phyloP scores from a whole-genome alignment of 1,140 invertebrate genomes.

The Drosophila tsacasi region DNA sequence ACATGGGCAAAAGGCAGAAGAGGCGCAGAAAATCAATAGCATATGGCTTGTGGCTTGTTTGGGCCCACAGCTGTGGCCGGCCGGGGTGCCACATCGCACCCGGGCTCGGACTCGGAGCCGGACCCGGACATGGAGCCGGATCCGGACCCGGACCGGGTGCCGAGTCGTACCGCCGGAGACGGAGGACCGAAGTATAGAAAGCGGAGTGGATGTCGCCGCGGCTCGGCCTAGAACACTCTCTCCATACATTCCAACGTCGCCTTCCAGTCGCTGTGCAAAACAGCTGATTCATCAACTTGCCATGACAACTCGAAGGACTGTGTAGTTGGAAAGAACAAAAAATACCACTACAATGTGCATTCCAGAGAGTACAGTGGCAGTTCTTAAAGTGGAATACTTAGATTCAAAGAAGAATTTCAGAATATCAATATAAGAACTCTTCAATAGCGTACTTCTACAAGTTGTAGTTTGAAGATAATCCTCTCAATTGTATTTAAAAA shows the following conservation, averaged over 20 bases:
- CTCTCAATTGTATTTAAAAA: neutral
- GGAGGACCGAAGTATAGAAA: slow-evolving; percentile 1
- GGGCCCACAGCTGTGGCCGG: slow-evolving; percentile 49
- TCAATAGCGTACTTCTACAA: neutral
- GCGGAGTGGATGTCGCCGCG: neutral
- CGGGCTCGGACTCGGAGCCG: slow-evolving; percentile 13
- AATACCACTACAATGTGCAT: slow-evolving; percentile 1
- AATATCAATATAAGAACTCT: too few relatives aligned
- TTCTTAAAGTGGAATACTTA: neutral
- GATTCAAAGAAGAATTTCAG: neutral
- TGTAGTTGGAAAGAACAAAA: slow-evolving; percentile 1
- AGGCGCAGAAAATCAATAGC: slow-evolving; percentile 69
- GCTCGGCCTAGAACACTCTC: slow-evolving; percentile 12
- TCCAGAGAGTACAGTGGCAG: slow-evolving; percentile 6
- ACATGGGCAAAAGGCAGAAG: slow-evolving; percentile 20
- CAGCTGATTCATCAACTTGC: slow-evolving; percentile 72
- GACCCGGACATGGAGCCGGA: slow-evolving; percentile 15
- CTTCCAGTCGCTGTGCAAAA: slow-evolving; percentile 66
- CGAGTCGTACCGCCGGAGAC: slow-evolving; percentile 5
- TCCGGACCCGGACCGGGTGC: slow-evolving; percentile 16
- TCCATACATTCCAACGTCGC: slow-evolving; percentile 11
- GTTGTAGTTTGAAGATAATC: neutral
- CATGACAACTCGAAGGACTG: slow-evolving; percentile 10
- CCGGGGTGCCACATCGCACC: slow-evolving; percentile 45
- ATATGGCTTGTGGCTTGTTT: slow-evolving; percentile 69